These are phyloP conservation scores for Thryonomys swinderianus DNA, from an alignment of 2,113 vertebrate species.

Conservation along the genomic window DNA sequence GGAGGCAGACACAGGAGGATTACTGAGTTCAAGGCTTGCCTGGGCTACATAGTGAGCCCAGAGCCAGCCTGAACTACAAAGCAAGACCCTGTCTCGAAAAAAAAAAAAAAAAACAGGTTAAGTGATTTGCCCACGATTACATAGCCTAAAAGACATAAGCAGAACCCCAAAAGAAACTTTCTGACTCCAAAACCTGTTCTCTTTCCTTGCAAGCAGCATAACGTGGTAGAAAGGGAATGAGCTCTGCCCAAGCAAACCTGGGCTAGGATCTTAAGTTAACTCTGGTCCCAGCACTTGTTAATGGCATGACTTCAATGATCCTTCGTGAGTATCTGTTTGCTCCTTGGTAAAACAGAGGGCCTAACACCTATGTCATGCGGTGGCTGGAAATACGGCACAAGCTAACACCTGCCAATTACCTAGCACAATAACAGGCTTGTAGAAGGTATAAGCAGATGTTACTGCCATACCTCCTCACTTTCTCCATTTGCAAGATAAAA, in stretches of 20 bases:
- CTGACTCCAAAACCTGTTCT: not conserved
- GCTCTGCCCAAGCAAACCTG: not conserved
- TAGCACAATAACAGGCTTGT: not conserved
- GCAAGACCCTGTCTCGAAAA: no score
- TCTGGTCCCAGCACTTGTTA: not conserved
- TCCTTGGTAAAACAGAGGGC: not conserved
- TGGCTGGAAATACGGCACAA: not conserved
- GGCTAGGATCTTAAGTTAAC: not conserved
- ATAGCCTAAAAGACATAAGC: rapidly evolving
- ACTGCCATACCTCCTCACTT: not conserved
- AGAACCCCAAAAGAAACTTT: not conserved
- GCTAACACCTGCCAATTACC: not conserved
- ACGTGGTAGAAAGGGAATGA: not conserved
- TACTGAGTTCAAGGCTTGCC: no score
- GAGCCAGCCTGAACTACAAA: no score
- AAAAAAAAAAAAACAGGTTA: not conserved
- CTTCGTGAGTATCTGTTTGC: not conserved
- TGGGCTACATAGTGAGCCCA: no score
- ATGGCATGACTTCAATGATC: not conserved
- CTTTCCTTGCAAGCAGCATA: not conserved
- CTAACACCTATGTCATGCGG: not conserved
- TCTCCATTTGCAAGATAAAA: not conserved
- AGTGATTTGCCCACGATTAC: not conserved
- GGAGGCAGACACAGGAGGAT: no score
- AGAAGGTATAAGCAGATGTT: not conserved